Conservation (phyloP, 2,113 vertebrate genomes). For the Rhinolophus sinicus region DNA sequence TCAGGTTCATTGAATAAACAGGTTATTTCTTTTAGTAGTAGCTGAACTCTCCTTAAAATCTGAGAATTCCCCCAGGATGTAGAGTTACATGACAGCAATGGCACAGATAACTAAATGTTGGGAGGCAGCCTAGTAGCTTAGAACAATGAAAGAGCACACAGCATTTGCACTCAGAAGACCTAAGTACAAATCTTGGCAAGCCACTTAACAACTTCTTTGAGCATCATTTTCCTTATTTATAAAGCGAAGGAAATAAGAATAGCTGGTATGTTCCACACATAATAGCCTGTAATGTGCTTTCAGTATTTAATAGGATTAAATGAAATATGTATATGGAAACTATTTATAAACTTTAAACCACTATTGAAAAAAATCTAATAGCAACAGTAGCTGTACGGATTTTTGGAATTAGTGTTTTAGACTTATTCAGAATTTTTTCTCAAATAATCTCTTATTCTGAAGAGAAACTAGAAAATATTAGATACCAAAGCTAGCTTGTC, state of each 20-base stretch:
- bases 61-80: slow-evolving; percentile 63
- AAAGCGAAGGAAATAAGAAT: background rate
- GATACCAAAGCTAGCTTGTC: background rate
- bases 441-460: slow-evolving; percentile 8
- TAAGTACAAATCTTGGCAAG: slow-evolving; percentile 1
- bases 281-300: background rate
- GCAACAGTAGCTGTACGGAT: background rate
- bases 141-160: background rate
- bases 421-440: background rate
- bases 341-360: background rate
- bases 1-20: slow-evolving; percentile 30
- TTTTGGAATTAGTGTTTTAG: slow-evolving; percentile 12
- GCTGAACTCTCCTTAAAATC: slow-evolving; percentile 57
- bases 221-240: background rate
- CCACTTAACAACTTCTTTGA: background rate
- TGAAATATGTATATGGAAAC: background rate
- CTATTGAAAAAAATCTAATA: background rate
- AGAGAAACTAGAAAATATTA: background rate
- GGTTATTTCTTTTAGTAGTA: slow-evolving; percentile 49
- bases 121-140: background rate
- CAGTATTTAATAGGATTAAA: background rate
- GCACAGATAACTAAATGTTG: slow-evolving; percentile 18
- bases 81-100: slow-evolving; percentile 42
- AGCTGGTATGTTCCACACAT: background rate
- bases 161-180: background rate